Evolutionary conservation across 2,888 invertebrate genomes (phyloP), one percentile per base, ranked within the genome.

Genomic region (Aphidius colemani): DNA sequence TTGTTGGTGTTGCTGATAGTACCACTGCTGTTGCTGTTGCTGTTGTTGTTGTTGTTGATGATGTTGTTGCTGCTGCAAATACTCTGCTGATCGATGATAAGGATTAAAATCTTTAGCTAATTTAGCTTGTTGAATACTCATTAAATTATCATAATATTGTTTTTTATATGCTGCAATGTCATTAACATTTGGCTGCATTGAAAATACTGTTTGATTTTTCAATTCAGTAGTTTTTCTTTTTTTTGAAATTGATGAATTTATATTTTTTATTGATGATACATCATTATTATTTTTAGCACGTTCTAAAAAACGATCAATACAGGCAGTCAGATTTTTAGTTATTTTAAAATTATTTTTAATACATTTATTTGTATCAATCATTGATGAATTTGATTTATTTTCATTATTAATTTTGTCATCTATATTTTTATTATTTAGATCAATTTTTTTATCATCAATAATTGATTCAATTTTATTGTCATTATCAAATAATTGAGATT

Each of bases 121-220:
- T 66, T 41, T 63, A 30, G 30, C 72, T 64, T 71, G 72, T 53
- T 77, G 77, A 61, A 75, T 70, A 61, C 67, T 74, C 57, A 78
- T 61, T 51, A 78, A 63, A 6, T 74, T 69, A 53, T 78, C 73
- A 48, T 75, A 78, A 41, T 74, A 78, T 39, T 74, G 77, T 67
- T 73, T 76, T 65, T 74, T 75, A 50, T 74, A 74, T 41, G 70
- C 67, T 9, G 70, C 67, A 13, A 75, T 64, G 61, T 78, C 73
- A 18, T 70, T 66, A 59, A 70, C 65, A 71, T 59, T 60, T 65
- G 10, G 65, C 59, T 53, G 60, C 67, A 60, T 63, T 66, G 53
- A 64, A 55, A 13, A 48, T 63, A 46, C 55, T 58, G 39, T 30
- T 11, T 1, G 13, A 60, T 60, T 55, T n/a, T 4, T 0, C 5